A percentile compares a stretch with the other conserved stretches of the same genome.
Evolutionary conservation across 2,888 invertebrate species (phyloP).

Genomic region (Pinctada fucata): DNA sequence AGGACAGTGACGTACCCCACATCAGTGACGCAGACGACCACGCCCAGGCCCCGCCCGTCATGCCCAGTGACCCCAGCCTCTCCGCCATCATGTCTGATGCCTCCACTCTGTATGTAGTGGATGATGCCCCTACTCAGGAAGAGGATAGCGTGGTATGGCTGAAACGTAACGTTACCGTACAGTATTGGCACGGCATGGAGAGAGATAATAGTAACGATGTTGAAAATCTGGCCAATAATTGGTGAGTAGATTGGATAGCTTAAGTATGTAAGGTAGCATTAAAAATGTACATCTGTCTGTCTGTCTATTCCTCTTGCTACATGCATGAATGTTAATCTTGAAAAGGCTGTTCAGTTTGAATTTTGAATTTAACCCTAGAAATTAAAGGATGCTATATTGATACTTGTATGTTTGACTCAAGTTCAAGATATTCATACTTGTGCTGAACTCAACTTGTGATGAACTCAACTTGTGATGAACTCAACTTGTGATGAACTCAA

Average conservation of each 20-base stretch:
- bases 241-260: neutral
- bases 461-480: no score
- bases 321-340: no score
- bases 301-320: no score
- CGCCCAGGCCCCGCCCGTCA: neutral
- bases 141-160: conserved; percentile 61
- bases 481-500: no score
- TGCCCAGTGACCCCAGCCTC: conserved; percentile 8
- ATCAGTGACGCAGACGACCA: conserved; percentile 1
- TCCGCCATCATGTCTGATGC: conserved; percentile 38
- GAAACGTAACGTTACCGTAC: conserved; percentile 61
- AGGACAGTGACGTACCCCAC: conserved; percentile 15
- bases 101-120: conserved; percentile 43
- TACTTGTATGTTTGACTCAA: no score
- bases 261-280: no score
- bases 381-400: no score
- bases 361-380: no score
- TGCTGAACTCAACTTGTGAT: no score
- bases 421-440: no score
- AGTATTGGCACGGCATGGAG: conserved; percentile 68
- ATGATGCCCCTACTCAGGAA: conserved; percentile 33
- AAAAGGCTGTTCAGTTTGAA: no score
- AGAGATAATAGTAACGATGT: neutral
- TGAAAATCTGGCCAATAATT: neutral
- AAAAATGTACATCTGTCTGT: no score